Evolutionary conservation across 2,113 vertebrate species (phyloP), one percentile per base, ranked within the genome.

Genomic region (Mionectes macconnelli): DNA sequence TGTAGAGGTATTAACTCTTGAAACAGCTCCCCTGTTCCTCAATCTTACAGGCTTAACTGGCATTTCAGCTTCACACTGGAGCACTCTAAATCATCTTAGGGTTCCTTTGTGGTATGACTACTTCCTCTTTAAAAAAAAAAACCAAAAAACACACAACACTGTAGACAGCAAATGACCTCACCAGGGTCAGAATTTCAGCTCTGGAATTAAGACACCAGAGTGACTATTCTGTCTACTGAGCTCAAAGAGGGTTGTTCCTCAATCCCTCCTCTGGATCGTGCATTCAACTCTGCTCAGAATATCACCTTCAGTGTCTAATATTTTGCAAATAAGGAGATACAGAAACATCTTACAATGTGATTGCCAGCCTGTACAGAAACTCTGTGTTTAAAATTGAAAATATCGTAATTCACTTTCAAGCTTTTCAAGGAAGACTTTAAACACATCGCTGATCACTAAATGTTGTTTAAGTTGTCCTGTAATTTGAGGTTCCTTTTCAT

Each of bases 381-480:
- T 22, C 16, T 15, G 42, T 62, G 88, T 79, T 52, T 17, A 5
- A 57, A 90, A 87, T 30, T 67, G 55, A 88, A 92, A 88, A 81
- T 37, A 62, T 77, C 78, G 14, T 70, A 70, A 66, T 75, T 67
- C 18, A 9, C 55, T 87, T 89, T 55, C 62, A 70, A 55, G 64
- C 66, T 52, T 84, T 89, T 80, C 30, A 68, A 73, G 73, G 60
- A 89, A 56, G 21, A 7, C 16, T 73, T 93, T n/a, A 74, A 96
- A 88, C 45, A 35, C 35, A 42, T 77, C 59, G 52, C 35, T 84
- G 42, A 87, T 91, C 52, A 10, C 50, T 82, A 77, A 93, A 14
- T 19, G 3, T 90, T 94, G 93, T 87, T 96, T 96, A 97, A 97
- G 84, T 84, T 97, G 86, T 84, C 64, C 80, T 97, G 56, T 93